Conservation (phyloP, 2,113 vertebrate species). For the Copsychus sechellarum region DNA sequence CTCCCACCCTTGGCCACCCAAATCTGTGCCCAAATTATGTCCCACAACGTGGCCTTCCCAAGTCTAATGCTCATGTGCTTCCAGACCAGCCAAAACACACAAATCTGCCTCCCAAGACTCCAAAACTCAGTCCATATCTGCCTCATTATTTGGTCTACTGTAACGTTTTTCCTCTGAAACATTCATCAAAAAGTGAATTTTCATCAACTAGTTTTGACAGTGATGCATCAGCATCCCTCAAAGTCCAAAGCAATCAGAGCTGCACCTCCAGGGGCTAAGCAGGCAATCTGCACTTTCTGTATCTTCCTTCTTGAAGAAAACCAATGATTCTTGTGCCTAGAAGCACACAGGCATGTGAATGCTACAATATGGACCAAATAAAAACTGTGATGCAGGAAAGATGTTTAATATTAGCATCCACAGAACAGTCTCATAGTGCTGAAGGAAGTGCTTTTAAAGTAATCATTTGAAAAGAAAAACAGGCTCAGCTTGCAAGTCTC, state of each 20-base stretch:
- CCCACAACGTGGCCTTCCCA: rapidly evolving
- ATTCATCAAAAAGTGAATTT: background rate
- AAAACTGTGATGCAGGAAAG: background rate
- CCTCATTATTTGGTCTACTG: background rate
- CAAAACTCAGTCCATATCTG: rapidly evolving
- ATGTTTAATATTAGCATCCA: background rate
- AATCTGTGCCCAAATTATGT: background rate
- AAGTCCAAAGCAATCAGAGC: background rate
- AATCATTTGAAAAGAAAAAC: background rate
- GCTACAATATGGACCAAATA: background rate
- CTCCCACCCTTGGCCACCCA: background rate
- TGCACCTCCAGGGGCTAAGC: background rate
- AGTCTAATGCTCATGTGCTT: background rate
- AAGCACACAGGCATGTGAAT: background rate
- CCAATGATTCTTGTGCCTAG: background rate
- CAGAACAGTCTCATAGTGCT: background rate
- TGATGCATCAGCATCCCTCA: background rate
- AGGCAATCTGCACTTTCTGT: background rate
- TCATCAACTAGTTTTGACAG: background rate
- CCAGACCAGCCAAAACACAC: background rate
- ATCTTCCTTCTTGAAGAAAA: background rate
- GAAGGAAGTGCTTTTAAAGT: background rate
- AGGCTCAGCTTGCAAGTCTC: background rate
- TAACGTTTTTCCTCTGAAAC: background rate
- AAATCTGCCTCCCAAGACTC: background rate